Evolutionary conservation across 1,140 invertebrate genomes (phyloP).

Genomic region (Drosophila malerkotliana): DNA sequence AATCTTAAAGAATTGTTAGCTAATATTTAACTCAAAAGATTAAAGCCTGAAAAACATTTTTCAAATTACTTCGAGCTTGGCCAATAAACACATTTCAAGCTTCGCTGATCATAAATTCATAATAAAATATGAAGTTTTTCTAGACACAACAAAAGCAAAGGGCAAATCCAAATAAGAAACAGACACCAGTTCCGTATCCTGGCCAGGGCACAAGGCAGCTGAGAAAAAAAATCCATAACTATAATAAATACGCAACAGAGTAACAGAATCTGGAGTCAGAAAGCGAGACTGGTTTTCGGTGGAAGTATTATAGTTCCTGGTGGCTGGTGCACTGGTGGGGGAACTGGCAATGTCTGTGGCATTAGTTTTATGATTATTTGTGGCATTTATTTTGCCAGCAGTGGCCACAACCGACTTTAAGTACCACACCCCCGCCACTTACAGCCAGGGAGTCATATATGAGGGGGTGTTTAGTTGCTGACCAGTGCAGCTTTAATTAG

Average conservation of each 20-base stretch:
- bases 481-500: conserved; percentile 72
- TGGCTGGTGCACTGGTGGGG: conserved; percentile 1
- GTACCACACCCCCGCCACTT: conserved; percentile 10
- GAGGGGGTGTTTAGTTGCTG: conserved; percentile 36
- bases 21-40: neutral
- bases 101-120: conserved; percentile 74
- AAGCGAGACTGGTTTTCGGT: conserved; percentile 45
- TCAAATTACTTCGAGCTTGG: conserved; percentile 54
- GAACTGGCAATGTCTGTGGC: conserved; percentile 50
- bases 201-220: conserved; percentile 18
- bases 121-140: conserved; percentile 65
- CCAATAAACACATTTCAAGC: conserved; percentile 76
- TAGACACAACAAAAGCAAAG: conserved; percentile 35
- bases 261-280: conserved; percentile 21
- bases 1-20: neutral
- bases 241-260: conserved; percentile 60
- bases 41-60: conserved; percentile 21
- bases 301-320: conserved; percentile 9
- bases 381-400: conserved; percentile 65
- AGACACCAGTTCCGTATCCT: conserved; percentile 11
- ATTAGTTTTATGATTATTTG: conserved; percentile 83
- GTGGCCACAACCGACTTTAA: conserved; percentile 49
- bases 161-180: conserved; percentile 24
- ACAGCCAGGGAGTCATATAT: conserved; percentile 40
- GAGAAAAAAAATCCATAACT: conserved; percentile 33